A percentile compares a stretch with the other conserved stretches of the same genome.
Evolutionary conservation across 2,888 invertebrate genomes (phyloP).

Genomic region (Cheilosia soror): DNA sequence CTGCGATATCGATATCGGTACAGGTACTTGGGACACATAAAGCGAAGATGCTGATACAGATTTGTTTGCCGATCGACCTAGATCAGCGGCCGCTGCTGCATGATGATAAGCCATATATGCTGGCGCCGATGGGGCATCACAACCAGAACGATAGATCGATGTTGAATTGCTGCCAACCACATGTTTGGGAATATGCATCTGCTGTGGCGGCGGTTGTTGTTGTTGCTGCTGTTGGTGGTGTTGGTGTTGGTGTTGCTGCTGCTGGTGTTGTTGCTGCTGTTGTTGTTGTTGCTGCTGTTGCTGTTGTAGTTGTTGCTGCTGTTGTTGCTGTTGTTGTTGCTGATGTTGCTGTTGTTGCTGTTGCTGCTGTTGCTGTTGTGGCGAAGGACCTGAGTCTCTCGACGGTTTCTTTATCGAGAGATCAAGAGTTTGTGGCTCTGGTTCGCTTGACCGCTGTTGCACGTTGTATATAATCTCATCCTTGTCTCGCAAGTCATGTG

Average conservation of each 20-base stretch:
- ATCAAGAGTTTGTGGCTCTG: slow-evolving; percentile 89
- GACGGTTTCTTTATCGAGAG: slow-evolving; percentile 90
- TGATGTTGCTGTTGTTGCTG: slow-evolving; percentile 79
- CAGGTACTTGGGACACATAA: slow-evolving; percentile 84
- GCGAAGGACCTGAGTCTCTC: slow-evolving; percentile 83
- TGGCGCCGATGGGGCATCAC: slow-evolving; percentile 79
- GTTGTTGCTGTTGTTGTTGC: slow-evolving; percentile 75
- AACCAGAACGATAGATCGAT: slow-evolving; percentile 77
- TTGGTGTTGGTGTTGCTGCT: slow-evolving; percentile 53
- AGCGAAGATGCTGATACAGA: slow-evolving; percentile 81
- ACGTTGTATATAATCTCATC: slow-evolving; percentile 82
- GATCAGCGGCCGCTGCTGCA: slow-evolving; percentile 78
- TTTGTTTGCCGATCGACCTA: slow-evolving; percentile 78
- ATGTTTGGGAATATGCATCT: slow-evolving; percentile 62
- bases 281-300: slow-evolving; percentile 43
- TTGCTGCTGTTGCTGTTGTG: slow-evolving; percentile 76
- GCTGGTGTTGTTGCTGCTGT: slow-evolving; percentile 74
- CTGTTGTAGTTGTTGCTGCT: slow-evolving; percentile 52
- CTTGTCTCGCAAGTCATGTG: slow-evolving; percentile 81
- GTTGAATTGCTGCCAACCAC: slow-evolving; percentile 77
- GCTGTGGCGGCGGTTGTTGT: slow-evolving; percentile 73
- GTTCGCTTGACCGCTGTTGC: slow-evolving; percentile 84
- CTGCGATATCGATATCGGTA: slow-evolving; percentile 82
- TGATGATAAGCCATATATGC: slow-evolving; percentile 83
- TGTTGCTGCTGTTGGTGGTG: slow-evolving; percentile 71